Evolutionary conservation across 37 sponge, comb jelly and placozoan genomes (phyloP).

Genomic region (Petrosia ficiformis): DNA sequence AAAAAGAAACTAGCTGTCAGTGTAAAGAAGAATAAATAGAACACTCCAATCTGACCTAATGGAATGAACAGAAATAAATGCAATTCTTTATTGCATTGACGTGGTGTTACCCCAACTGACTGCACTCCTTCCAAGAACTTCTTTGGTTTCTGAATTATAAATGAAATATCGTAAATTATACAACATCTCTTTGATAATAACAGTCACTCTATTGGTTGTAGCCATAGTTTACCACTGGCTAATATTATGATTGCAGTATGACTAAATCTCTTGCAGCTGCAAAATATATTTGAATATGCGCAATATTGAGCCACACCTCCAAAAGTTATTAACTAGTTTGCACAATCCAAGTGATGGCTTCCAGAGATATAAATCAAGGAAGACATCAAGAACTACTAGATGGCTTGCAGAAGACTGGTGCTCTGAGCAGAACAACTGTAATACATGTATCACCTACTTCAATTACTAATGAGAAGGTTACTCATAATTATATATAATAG

Average conservation of each 20-base stretch:
- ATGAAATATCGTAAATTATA: constrained; percentile 3
- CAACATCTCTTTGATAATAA: neutral
- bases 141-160: constrained; percentile 48
- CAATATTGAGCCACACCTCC: too few species aligned
- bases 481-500: too few species aligned
- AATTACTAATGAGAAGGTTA: too few species aligned
- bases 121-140: constrained; percentile 56
- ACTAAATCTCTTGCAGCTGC: neutral
- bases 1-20: constrained; percentile 39
- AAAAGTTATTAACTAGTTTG: neutral
- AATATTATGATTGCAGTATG: neutral
- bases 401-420: constrained; percentile 13
- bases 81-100: neutral
- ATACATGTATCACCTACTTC: constrained; percentile 41
- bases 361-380: too few species aligned
- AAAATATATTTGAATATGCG: neutral
- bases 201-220: neutral
- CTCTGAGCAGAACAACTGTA: constrained; percentile 13
- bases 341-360: neutral
- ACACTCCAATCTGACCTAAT: constrained; percentile 35
- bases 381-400: constrained; percentile 31
- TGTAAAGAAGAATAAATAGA: constrained; percentile 37
- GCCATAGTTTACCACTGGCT: neutral
- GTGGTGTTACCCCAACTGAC: constrained; percentile 57
- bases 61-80: neutral